Evolutionary conservation across 1,140 invertebrate species (phyloP).

Genomic region (Orussus abietinus): DNA sequence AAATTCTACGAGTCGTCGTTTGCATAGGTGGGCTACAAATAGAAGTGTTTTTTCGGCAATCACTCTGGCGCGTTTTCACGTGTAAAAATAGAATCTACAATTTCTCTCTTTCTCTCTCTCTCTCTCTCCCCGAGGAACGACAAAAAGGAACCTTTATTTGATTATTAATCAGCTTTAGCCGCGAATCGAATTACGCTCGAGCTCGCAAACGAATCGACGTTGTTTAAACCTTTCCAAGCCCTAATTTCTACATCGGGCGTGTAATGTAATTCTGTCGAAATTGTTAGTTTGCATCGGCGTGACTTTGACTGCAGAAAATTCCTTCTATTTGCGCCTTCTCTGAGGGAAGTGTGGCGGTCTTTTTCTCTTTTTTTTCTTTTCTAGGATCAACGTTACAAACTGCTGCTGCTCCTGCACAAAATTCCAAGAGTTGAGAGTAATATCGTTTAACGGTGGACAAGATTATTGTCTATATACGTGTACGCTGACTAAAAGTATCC

Average conservation of each 20-base stretch:
- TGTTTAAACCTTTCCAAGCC: neutral
- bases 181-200: constrained; percentile 7
- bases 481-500: constrained; percentile 6
- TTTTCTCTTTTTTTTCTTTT: constrained; percentile 2
- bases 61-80: constrained; percentile 5
- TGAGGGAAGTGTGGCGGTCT: constrained; percentile 8
- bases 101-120: constrained; percentile 5
- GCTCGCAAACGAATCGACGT: constrained; percentile 2
- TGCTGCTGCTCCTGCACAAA: constrained; percentile 7
- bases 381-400: neutral
- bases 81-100: constrained; percentile 16
- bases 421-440: neutral
- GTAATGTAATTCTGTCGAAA: too few species aligned
- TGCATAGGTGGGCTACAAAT: constrained; percentile 15
- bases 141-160: constrained; percentile 15
- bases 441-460: constrained; percentile 10
- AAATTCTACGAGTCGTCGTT: too few species aligned
- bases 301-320: constrained; percentile 3
- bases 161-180: neutral
- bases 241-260: too few species aligned
- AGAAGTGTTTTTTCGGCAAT: constrained; percentile 14
- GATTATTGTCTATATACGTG: constrained; percentile 16
- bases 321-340: constrained; percentile 13
- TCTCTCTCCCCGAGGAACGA: constrained; percentile 13
- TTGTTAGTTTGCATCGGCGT: too few species aligned